Base-by-base conservation (phyloP, 2,797 vertebrate species). In the Aldrovandia affinis region DNA sequence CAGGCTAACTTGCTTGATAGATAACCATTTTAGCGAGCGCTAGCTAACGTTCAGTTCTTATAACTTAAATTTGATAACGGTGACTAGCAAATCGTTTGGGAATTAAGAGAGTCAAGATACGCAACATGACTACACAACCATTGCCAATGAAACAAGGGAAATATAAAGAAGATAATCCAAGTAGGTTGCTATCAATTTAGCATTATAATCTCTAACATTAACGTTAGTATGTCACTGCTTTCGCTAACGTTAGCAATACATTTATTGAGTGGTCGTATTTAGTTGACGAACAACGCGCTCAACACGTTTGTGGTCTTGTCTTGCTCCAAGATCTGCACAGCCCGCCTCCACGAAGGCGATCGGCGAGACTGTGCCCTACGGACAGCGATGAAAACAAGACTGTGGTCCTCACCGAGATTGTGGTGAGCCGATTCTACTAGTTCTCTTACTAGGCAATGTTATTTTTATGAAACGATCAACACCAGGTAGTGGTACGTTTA, bases 341-440 rank as follows among this genome's bases (percentile, higher is more conserved):
- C 52, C 83, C 86, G 28, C 83, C 18, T 73, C 36, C 78, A 3
- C 80, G 87, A 78, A 84, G 89, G 78, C 78, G 86, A 70, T 91
- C 90, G 14, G 14, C 86, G 39, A 88, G 90, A 9, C 83, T 91
- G 39, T 90, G 83, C 22, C 65, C 75, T 47, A 42, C 79, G 50
- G 42, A 47, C 42, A 77, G 73, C 73, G 22, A 42, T 77, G 39
- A 77, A 47, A 44, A 77, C 39, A n/a, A 15, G 15, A 44, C 12
- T 39, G 73, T 12, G 22, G 42, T 44, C 73, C 2, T 12, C 30
- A 63, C 8, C 57, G 44, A 81, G 9, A 80, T 50, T 47, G 39
- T 73, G 36, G 63, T 70, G 36, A 84, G 55, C n/a, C 61, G 70
- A 9, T 73, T 33, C 68, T 36, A n/a, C n/a, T n/a, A n/a, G 65